Conservation (phyloP, 2,888 invertebrate species). For the Anoplius nigerrimus region DNA sequence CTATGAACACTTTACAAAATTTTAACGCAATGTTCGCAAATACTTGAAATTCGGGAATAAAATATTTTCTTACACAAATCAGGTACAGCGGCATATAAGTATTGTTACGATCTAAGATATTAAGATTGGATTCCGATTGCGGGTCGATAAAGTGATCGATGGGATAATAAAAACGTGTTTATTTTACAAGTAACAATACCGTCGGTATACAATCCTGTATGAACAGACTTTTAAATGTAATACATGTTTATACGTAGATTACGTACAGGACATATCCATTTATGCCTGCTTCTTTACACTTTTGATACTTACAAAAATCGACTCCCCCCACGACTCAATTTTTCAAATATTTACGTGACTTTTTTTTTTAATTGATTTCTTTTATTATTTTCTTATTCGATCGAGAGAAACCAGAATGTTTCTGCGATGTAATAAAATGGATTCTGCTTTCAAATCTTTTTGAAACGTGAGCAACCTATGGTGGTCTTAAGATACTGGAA, state of each 20-base stretch:
- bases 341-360: constrained; percentile 7
- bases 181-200: constrained; percentile 66
- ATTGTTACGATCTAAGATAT: too few relatives aligned
- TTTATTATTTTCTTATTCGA: constrained; percentile 28
- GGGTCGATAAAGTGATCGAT: background rate
- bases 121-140: too few relatives aligned
- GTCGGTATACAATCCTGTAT: constrained; percentile 60
- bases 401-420: constrained; percentile 33
- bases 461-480: too few relatives aligned
- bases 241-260: constrained; percentile 47
- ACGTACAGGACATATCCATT: constrained; percentile 36
- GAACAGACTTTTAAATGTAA: constrained; percentile 46
- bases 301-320: constrained; percentile 41
- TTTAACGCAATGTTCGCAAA: too few relatives aligned
- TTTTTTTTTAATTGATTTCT: background rate
- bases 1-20: too few relatives aligned
- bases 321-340: constrained; percentile 23
- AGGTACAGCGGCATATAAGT: too few relatives aligned
- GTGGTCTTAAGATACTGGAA: background rate
- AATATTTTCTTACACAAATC: too few relatives aligned
- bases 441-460: background rate
- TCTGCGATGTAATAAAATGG: constrained; percentile 7
- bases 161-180: constrained; percentile 61
- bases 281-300: constrained; percentile 32
- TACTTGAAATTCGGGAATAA: background rate